Evolutionary conservation across 2,888 invertebrate genomes (phyloP).

Genomic region (Andrena hattorfiana): DNA sequence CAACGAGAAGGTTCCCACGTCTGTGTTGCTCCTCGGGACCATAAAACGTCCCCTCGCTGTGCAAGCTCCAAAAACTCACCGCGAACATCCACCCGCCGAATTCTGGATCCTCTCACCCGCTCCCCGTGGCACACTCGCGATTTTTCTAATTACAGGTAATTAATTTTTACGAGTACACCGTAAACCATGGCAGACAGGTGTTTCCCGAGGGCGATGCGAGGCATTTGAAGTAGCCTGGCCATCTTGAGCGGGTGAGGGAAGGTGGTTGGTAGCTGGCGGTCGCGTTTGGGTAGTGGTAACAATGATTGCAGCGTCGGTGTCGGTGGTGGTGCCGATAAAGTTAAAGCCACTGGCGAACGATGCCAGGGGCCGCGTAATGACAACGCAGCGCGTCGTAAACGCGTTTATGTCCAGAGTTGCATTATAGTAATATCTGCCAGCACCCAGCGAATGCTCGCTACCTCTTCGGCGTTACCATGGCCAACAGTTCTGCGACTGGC

Average conservation of each 20-base stretch:
- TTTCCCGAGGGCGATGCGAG: conserved; percentile 62
- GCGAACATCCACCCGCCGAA: neutral
- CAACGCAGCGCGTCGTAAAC: conserved; percentile 85
- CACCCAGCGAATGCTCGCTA: conserved; percentile 77
- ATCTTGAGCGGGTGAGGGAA: conserved; percentile 36
- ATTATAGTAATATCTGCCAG: conserved; percentile 84
- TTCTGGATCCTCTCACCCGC: neutral
- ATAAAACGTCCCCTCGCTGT: conserved; percentile 16
- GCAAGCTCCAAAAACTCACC: conserved; percentile 14
- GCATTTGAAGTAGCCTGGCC: conserved; percentile 42
- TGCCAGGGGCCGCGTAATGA: conserved; percentile 84
- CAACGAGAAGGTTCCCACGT: neutral
- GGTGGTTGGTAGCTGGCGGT: conserved; percentile 36
- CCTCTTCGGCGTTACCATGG: conserved; percentile 71
- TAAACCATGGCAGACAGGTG: conserved; percentile 81
- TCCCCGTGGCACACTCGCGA: conserved; percentile 42
- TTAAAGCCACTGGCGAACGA: conserved; percentile 83
- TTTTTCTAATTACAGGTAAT: conserved; percentile 81
- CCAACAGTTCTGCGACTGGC: conserved; percentile 50
- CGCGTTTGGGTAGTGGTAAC: conserved; percentile 62
- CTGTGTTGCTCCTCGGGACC: conserved; percentile 1
- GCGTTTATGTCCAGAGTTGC: conserved; percentile 85
- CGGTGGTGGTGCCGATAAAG: conserved; percentile 82
- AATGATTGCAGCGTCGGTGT: conserved; percentile 65
- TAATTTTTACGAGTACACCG: conserved; percentile 80